Percentiles rank a stretch among this genome's conserved stretches.
Conservation (phyloP, 2,797 vertebrate species). For the Macrochelys suwanniensis region DNA sequence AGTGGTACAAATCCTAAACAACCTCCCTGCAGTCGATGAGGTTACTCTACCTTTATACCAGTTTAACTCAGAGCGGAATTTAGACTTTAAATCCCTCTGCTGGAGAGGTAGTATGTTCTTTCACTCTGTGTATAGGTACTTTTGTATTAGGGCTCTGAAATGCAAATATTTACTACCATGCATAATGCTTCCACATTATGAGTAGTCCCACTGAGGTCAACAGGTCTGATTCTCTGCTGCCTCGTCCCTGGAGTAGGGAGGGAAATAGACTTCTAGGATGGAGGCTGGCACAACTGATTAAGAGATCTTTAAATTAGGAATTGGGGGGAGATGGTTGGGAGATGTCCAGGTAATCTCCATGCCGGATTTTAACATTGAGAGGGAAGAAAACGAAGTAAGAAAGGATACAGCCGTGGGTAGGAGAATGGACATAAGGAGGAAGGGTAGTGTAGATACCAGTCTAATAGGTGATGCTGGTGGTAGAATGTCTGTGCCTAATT, state of each 20-base stretch:
- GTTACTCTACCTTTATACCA: slow-evolving; percentile 59
- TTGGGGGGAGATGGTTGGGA: too few relatives aligned
- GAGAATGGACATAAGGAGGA: too few relatives aligned
- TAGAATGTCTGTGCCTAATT: too few relatives aligned
- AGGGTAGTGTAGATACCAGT: too few relatives aligned
- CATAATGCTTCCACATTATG: neutral
- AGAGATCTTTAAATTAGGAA: too few relatives aligned
- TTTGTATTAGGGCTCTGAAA: neutral
- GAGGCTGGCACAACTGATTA: too few relatives aligned
- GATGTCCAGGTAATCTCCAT: too few relatives aligned
- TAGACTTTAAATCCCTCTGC: neutral
- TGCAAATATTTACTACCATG: neutral
- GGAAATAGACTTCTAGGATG: too few relatives aligned
- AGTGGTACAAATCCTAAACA: slow-evolving; percentile 23
- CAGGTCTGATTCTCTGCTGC: neutral
- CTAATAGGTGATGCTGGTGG: too few relatives aligned
- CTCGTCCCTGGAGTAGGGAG: neutral
- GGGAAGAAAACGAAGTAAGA: too few relatives aligned
- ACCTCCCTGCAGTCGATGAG: slow-evolving; percentile 44
- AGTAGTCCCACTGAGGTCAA: neutral
- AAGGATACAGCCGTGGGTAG: too few relatives aligned
- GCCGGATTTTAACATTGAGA: too few relatives aligned
- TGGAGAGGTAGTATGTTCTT: slow-evolving; percentile 1
- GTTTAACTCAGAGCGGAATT: slow-evolving; percentile 38
- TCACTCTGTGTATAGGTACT: neutral